Conservation (phyloP, 53 echinoderm and acorn worm species). For the Temnopleurus reevesii region DNA sequence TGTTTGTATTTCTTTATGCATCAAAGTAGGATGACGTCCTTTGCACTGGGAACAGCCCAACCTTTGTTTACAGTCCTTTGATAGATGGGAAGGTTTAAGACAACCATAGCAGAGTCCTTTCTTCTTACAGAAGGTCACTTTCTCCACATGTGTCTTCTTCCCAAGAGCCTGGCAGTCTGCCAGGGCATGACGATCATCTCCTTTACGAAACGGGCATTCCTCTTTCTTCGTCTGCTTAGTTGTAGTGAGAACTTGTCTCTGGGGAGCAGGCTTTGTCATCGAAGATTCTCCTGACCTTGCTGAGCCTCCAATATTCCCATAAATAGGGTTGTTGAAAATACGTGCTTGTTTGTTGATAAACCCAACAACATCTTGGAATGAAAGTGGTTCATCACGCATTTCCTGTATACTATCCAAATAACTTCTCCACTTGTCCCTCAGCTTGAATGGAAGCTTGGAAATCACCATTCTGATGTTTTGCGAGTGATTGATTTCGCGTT, state of each 20-base stretch:
- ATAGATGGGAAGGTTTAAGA: constrained; percentile 59
- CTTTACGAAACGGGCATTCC: constrained; percentile 45
- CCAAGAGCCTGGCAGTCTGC: constrained; percentile 49
- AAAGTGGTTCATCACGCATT: constrained; percentile 1
- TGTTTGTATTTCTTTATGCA: constrained; percentile 46
- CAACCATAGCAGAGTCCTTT: constrained; percentile 70
- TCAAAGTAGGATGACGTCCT: constrained; percentile 61
- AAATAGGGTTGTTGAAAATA: constrained; percentile 42
- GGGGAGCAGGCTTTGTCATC: not conserved
- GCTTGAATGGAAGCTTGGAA: constrained; percentile 57
- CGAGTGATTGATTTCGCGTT: constrained; percentile 49
- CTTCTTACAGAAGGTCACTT: not conserved
- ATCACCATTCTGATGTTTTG: constrained; percentile 67
- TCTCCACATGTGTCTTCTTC: constrained; percentile 44
- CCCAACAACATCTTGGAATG: constrained; percentile 42
- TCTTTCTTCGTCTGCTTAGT: not conserved
- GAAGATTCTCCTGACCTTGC: not conserved
- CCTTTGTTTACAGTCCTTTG: constrained; percentile 62
- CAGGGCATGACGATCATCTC: constrained; percentile 29
- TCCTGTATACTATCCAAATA: constrained; percentile 43
- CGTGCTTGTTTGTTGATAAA: constrained; percentile 37
- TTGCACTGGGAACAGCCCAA: constrained; percentile 50
- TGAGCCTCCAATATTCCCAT: constrained; percentile 38
- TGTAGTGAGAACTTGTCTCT: not conserved
- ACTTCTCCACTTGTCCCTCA: constrained; percentile 64